Conservation (phyloP, 2,113 vertebrate genomes). For the Nannobrachium achirus region DNA sequence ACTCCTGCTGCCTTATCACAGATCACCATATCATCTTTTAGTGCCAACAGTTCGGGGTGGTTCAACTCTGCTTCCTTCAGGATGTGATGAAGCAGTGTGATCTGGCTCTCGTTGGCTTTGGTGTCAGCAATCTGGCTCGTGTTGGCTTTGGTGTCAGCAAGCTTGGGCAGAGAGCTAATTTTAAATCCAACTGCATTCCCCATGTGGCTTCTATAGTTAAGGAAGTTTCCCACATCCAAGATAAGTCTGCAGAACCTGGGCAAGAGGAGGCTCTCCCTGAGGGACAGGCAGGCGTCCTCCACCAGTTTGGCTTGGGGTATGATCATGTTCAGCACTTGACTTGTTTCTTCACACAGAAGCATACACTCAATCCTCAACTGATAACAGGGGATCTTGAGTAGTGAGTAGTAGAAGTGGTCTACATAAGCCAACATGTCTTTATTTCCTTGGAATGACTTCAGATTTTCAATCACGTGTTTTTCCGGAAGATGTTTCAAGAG, state of each 20-base stretch:
- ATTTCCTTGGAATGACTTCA: constrained; percentile 90
- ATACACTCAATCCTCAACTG: constrained; percentile 93
- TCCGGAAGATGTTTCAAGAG: constrained; percentile 94
- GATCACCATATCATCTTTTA: constrained; percentile 87
- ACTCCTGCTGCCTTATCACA: constrained; percentile 91
- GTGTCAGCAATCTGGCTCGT: too few species aligned
- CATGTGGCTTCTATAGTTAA: constrained; percentile 97
- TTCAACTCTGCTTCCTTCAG: constrained; percentile 92
- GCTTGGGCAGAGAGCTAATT: constrained; percentile 93
- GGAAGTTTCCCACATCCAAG: constrained; percentile 95
- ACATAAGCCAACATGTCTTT: constrained; percentile 87
- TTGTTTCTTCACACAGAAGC: constrained; percentile 89
- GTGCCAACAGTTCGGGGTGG: constrained; percentile 87
- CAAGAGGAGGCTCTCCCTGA: constrained; percentile 84
- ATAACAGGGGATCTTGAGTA: constrained; percentile 88
- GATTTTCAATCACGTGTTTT: constrained; percentile 95
- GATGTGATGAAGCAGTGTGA: constrained; percentile 94
- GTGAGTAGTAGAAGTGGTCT: constrained; percentile 89
- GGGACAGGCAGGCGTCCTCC: constrained; percentile 85
- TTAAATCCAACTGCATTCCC: constrained; percentile 95
- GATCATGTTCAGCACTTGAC: constrained; percentile 86
- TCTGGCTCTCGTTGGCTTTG: constrained; percentile 93
- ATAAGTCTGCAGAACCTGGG: constrained; percentile 93
- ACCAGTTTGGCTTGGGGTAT: constrained; percentile 86
- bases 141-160: too few species aligned